Base-by-base conservation (phyloP, 2,888 invertebrate genomes). In the Mythimna vitellina region DNA sequence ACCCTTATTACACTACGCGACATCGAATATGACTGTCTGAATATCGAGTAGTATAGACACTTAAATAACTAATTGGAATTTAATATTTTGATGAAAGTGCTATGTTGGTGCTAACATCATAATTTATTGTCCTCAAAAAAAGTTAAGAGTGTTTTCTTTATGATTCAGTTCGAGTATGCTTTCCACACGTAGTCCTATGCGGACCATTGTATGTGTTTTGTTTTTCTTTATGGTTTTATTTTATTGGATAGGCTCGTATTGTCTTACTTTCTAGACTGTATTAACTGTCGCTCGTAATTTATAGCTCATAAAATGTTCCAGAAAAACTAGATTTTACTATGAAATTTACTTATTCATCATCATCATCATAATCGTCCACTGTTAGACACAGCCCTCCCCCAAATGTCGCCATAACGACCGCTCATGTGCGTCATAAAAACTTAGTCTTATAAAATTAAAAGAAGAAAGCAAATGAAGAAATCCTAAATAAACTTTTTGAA, bases 31-130 rank as follows among this genome's bases (percentile, higher is more conserved):
- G n/a, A n/a, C n/a, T n/a, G n/a, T n/a, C n/a, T n/a, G n/a, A n/a
- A n/a, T n/a, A n/a, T n/a, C n/a, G n/a, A n/a, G n/a, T n/a, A n/a
- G n/a, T n/a, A n/a, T n/a, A n/a, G n/a, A n/a, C n/a, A n/a, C n/a
- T n/a, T n/a, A n/a, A 51, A 51, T 9, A 51, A n/a, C n/a, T 9
- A n/a, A n/a, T 51, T 51, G n/a, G 49, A 25, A 29, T 1, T 5
- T 57, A 38, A n/a, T n/a, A 65, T 65, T 57, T 57, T 57, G 17
- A 61, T 60, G 3, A 12, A 58, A 58, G 35, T 58, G 58, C 6
- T 32, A 32, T 57, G 3, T 9, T 17, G n/a, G 3, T 49, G 20
- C 17, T 29, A n/a, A 17, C 3, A 29, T 29, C 29, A 29, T 29
- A 29, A 29, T 29, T 29, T 29, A 29, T 29, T 29, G 29, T 2